Evolutionary conservation across 2,113 vertebrate genomes (phyloP), one percentile per base, ranked within the genome.

Genomic region (Vanacampus margaritifer): DNA sequence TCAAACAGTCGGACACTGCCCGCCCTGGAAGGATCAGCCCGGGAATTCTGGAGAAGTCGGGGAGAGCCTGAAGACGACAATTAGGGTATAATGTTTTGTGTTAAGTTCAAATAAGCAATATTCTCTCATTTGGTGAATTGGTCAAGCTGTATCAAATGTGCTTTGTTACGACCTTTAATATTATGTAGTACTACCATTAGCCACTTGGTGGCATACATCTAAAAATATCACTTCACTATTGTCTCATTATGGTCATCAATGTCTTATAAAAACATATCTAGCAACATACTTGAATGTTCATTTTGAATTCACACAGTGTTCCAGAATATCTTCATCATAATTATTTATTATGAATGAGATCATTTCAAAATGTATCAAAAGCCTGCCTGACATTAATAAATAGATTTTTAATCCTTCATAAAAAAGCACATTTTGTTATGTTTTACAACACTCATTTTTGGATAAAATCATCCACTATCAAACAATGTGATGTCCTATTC

Each of bases 1-100:
- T 98, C 80, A 99, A 92, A 81, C 97, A 99, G 79, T 97, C 91
- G 0, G 97, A 95, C 87, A 99, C 98, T 0, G 96, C 94, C 63
- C 88, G 90, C 68, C 97, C 97, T 13, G 94, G 92, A 1, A 99
- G 91, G 80, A 98, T 93, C 61, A 99, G 93, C 51, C 97, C 97
- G 2, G 95, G 94, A 73, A 99, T 98, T 58, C 94, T 93, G 78
- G 92, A 94, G 77, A 98, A 91, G 57, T 96, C 94, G 65, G 97
- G 97, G 67, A 99, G 93, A 86, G 94, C 90, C 97, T 99, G 83
- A 5, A 78, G 11, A 71, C 54, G 54, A 66, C 32, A 60, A 43
- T 5, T 17, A 10, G 54, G 21, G n/a, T 50, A 50, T 19, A n/a
- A 50, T 32, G 16, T 3, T 32, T 57, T 16, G 14, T 28, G n/a